phyloP scores from a whole-genome alignment of 2,888 invertebrate genomes.

The Ceraclea dissimilis region DNA sequence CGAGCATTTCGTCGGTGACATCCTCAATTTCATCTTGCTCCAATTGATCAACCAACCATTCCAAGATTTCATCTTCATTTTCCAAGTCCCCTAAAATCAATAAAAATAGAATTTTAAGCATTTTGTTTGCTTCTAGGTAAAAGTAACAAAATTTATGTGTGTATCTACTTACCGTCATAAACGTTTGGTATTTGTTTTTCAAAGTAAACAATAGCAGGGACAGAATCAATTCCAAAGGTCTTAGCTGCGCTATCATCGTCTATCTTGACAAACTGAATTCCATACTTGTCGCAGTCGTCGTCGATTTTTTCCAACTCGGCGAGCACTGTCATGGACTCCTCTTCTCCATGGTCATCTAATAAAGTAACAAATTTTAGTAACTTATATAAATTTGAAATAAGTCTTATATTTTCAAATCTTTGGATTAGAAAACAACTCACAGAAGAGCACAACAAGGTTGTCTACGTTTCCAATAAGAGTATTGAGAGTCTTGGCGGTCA shows the following conservation, averaged over 20 bases:
- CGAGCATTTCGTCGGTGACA: conserved; percentile 90
- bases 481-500: conserved; percentile 80
- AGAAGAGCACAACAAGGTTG: conserved; percentile 86
- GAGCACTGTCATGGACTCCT: conserved; percentile 79
- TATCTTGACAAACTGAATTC: conserved; percentile 89
- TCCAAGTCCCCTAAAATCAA: conserved; percentile 61
- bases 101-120: background rate
- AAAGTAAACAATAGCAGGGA: conserved; percentile 85
- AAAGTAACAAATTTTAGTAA: conserved; percentile 27
- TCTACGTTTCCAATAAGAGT: conserved; percentile 85
- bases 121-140: too few relatives aligned
- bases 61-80: conserved; percentile 81
- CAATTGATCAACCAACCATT: conserved; percentile 80
- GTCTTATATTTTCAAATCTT: background rate
- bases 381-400: conserved; percentile 11
- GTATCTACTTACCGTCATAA: conserved; percentile 61
- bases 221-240: conserved; percentile 77
- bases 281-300: conserved; percentile 86
- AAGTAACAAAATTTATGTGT: background rate
- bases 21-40: conserved; percentile 93
- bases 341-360: conserved; percentile 84
- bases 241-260: conserved; percentile 77
- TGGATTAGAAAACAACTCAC: conserved; percentile 51
- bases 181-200: conserved; percentile 89
- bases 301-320: conserved; percentile 87